Base-by-base conservation (phyloP, 1,140 invertebrate genomes). In the Pteromalus puparum region DNA sequence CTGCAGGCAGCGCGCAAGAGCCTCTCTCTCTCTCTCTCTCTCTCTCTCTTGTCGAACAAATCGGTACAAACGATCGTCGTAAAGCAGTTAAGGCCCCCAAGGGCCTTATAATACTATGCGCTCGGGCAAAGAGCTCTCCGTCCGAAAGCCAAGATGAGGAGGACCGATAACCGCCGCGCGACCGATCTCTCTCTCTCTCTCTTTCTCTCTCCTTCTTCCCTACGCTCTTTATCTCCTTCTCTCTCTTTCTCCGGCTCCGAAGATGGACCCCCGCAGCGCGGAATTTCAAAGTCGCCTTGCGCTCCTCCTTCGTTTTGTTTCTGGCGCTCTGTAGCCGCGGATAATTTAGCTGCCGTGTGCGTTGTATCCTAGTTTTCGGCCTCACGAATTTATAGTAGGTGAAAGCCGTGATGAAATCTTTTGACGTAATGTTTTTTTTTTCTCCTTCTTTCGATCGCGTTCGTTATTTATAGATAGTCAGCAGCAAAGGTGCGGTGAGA, bases 51-150 rank as follows among this genome's bases (percentile, higher is more conserved):
- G 92, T 93, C 91, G 91, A 93, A 93, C 92, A 92, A 93, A 93
- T 93, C 92, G 92, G 91, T 93, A 93, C 92, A 93, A 93, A 93
- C 92, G 92, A 93, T 93, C 92, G 92, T 93, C 91, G 92, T 93
- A 93, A 93, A 93, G 90, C 91, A 92, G 91, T 93, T 92, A 92
- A 90, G 91, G 87, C 86, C 87, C 83, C 73, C 79, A 75, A 81
- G 78, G 89, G 88, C 89, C 91, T 91, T 92, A 92, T 85, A 81
- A 76, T 81, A 46, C 79, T 91, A 91, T 90, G 89, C 90, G 89
- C 67, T 65, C 67, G 26, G 10, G 38, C 38, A 42, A 0, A 13
- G 24, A 26, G 24, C 67, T 28, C 67, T 70, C 65, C 53, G 53
- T 86, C 88, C 87, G 85, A 90, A 88, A 88, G 86, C 87, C 91